A percentile compares a stretch with the other conserved stretches of the same genome.
Evolutionary conservation across 2,888 invertebrate species (phyloP).

Genomic region (Mycalesis mineus): DNA sequence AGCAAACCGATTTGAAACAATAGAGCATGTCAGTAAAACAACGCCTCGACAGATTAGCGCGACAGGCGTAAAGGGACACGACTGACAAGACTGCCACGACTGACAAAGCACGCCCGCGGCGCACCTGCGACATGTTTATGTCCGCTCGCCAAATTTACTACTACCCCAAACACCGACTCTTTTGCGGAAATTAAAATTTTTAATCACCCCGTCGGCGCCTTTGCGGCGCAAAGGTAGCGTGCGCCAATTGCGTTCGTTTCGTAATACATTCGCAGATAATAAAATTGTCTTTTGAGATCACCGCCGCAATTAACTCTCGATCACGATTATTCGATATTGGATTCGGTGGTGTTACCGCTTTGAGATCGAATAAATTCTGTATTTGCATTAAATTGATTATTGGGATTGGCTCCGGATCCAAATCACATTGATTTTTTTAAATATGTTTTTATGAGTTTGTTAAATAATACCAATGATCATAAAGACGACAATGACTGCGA

Average conservation of each 20-base stretch:
- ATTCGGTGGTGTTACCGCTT: constrained; percentile 20
- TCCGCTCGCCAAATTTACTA: constrained; percentile 64
- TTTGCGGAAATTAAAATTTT: constrained; percentile 59
- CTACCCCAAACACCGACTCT: constrained; percentile 39
- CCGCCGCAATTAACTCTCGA: constrained; percentile 49
- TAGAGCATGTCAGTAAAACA: not conserved
- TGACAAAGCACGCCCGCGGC: constrained; percentile 53
- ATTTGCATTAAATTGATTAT: constrained; percentile 23
- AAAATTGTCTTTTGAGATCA: constrained; percentile 46
- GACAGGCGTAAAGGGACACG: constrained; percentile 17
- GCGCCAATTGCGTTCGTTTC: constrained; percentile 34
- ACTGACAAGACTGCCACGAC: constrained; percentile 14
- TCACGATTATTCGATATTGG: constrained; percentile 26
- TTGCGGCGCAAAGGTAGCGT: constrained; percentile 34
- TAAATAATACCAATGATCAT: no score
- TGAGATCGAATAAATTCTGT: constrained; percentile 18
- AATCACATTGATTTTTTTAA: not conserved
- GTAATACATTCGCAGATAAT: constrained; percentile 53
- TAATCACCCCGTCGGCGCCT: constrained; percentile 60
- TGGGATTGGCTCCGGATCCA: not conserved
- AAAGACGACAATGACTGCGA: no score
- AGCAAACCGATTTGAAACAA: constrained; percentile 1
- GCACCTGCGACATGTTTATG: constrained; percentile 70
- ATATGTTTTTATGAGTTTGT: not conserved
- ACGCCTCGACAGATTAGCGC: constrained; percentile 14